Percentiles rank a stretch among this genome's conserved stretches.
Evolutionary conservation across 2,113 vertebrate genomes (phyloP).

Genomic region (Stomatorhinus ivindoensis): DNA sequence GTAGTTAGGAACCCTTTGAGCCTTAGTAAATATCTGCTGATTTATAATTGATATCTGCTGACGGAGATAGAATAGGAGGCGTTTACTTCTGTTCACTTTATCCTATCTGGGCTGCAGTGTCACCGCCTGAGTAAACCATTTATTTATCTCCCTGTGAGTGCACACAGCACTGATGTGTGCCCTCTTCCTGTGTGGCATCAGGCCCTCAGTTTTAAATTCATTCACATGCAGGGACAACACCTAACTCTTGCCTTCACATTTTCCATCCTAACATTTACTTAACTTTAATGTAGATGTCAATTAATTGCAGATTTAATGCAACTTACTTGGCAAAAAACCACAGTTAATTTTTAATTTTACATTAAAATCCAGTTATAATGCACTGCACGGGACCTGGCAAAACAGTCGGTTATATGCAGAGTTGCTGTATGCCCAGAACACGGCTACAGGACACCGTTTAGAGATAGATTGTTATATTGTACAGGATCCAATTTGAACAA

Average conservation of each 20-base stretch:
- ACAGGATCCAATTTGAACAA: background rate
- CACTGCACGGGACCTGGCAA: too few relatives aligned
- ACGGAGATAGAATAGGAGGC: background rate
- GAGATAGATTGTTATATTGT: too few relatives aligned
- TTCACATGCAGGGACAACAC: background rate
- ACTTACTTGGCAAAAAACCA: constrained; percentile 29
- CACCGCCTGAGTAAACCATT: background rate
- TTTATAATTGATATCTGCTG: background rate
- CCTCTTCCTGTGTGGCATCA: background rate
- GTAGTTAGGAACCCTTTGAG: background rate
- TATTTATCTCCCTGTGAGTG: background rate
- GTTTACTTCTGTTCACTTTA: background rate
- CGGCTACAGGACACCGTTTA: too few relatives aligned
- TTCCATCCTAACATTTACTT: background rate
- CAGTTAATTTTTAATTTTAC: background rate
- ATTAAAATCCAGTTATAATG: too few relatives aligned
- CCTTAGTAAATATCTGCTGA: background rate
- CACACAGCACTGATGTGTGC: background rate
- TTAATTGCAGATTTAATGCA: constrained; percentile 51
- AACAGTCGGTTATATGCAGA: too few relatives aligned
- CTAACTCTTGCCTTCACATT: background rate
- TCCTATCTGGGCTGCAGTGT: background rate
- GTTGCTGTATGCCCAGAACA: too few relatives aligned
- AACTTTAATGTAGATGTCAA: constrained; percentile 34
- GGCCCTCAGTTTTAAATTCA: background rate